Conservation (phyloP, 2,113 vertebrate genomes). For the Eublepharis macularius region DNA sequence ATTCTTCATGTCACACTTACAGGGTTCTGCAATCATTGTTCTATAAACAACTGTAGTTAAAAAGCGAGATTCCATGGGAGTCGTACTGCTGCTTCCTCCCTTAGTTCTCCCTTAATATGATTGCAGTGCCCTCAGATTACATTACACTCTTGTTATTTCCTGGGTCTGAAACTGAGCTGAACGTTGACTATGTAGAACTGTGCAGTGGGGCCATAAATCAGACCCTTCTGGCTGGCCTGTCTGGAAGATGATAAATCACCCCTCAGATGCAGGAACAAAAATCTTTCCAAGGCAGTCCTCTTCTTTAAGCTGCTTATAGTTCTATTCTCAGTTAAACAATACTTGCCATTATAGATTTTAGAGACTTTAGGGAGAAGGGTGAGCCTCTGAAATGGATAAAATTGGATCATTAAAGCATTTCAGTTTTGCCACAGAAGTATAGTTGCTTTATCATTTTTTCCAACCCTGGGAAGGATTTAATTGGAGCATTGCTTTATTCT, state of each 20-base stretch:
- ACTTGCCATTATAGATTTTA: neutral
- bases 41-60: neutral
- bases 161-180: neutral
- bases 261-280: neutral
- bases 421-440: neutral
- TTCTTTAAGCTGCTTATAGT: neutral
- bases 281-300: neutral
- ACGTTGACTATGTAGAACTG: neutral
- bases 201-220: slow-evolving; percentile 6
- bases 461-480: too few species aligned
- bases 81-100: too few species aligned
- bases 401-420: neutral
- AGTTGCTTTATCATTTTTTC: neutral
- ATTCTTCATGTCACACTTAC: neutral
- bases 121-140: neutral
- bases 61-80: neutral
- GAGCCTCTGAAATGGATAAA: neutral
- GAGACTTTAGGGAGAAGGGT: neutral
- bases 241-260: slow-evolving; percentile 5
- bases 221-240: neutral
- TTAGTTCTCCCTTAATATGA: neutral
- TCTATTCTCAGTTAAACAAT: neutral
- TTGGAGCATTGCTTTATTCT: too few species aligned
- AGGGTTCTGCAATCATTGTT: neutral
- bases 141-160: neutral